Conservation (phyloP, 2,113 vertebrate species). For the Cheilinus undulatus region DNA sequence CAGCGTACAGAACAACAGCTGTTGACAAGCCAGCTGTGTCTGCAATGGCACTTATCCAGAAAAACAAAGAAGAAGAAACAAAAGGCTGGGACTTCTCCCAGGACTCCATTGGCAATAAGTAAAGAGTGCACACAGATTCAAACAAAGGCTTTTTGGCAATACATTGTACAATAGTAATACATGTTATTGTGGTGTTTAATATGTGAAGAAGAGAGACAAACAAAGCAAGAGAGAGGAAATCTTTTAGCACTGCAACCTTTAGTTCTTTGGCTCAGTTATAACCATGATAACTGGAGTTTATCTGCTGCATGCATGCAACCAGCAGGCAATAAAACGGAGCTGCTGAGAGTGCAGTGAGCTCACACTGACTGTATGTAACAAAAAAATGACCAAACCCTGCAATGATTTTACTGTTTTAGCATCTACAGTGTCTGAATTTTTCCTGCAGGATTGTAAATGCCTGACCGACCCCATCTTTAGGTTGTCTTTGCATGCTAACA, state of each 20-base stretch:
- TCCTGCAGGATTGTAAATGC: slow-evolving; percentile 17
- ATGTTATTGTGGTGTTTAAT: slow-evolving; percentile 41
- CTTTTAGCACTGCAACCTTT: slow-evolving; percentile 33
- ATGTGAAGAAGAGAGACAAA: slow-evolving; percentile 33
- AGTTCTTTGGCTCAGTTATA: slow-evolving; percentile 77
- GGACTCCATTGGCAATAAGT: slow-evolving; percentile 42
- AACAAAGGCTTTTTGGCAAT: slow-evolving; percentile 76
- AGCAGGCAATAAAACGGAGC: slow-evolving; percentile 24
- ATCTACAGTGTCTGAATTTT: slow-evolving; percentile 1
- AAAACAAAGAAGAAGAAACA: slow-evolving; percentile 13
- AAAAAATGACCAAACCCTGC: background rate
- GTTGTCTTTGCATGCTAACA: slow-evolving; percentile 44
- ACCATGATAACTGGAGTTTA: slow-evolving; percentile 21
- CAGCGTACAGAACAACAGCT: slow-evolving; percentile 50
- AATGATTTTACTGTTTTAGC: background rate
- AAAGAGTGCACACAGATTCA: slow-evolving; percentile 45
- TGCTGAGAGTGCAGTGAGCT: slow-evolving; percentile 28
- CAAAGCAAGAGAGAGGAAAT: slow-evolving; percentile 10
- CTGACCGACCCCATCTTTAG: background rate
- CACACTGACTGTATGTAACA: background rate
- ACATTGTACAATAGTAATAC: slow-evolving; percentile 39
- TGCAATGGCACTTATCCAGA: slow-evolving; percentile 53
- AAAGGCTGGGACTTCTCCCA: slow-evolving; percentile 27
- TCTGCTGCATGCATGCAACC: slow-evolving; percentile 43
- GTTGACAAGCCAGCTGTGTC: slow-evolving; percentile 44